A percentile compares a stretch with the other conserved stretches of the same genome.
Conservation (phyloP, 2,888 invertebrate genomes). For the Colletes collaris region DNA sequence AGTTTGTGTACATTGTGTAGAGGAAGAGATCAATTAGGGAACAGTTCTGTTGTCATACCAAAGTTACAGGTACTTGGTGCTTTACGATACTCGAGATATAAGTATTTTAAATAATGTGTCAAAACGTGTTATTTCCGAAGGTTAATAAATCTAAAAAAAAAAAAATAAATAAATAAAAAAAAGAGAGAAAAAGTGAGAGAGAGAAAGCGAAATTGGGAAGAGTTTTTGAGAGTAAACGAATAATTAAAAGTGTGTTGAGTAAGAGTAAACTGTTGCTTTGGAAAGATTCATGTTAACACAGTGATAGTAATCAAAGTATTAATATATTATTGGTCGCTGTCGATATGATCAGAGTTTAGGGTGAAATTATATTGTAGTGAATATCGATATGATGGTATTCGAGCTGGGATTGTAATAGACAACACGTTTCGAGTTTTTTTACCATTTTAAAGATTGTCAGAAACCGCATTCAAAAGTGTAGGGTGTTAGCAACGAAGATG, state of each 20-base stretch:
- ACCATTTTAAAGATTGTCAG: constrained; percentile 62
- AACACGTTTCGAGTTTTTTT: constrained; percentile 62
- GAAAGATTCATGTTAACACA: constrained; percentile 51
- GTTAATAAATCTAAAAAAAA: constrained; percentile 18
- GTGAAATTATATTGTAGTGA: constrained; percentile 50
- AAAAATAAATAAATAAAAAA: neutral
- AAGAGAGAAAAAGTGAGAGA: too few species aligned
- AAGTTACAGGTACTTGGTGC: constrained; percentile 62
- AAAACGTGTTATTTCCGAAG: constrained; percentile 26
- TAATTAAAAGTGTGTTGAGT: constrained; percentile 15
- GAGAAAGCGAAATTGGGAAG: neutral
- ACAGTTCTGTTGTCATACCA: constrained; percentile 58
- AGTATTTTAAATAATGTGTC: constrained; percentile 59
- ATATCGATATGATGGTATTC: constrained; percentile 43
- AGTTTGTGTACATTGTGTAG: constrained; percentile 28
- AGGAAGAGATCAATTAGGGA: constrained; percentile 39
- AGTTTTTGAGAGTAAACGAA: constrained; percentile 44
- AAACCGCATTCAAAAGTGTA: constrained; percentile 64
- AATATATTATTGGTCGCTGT: constrained; percentile 54
- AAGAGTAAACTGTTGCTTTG: constrained; percentile 51
- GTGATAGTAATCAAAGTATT: constrained; percentile 71
- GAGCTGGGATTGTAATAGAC: constrained; percentile 49
- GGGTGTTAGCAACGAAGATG: constrained; percentile 69
- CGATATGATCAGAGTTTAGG: constrained; percentile 44
- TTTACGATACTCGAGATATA: constrained; percentile 59